Conservation (phyloP, 2,797 vertebrate genomes). For the Hemibagrus guttatus region DNA sequence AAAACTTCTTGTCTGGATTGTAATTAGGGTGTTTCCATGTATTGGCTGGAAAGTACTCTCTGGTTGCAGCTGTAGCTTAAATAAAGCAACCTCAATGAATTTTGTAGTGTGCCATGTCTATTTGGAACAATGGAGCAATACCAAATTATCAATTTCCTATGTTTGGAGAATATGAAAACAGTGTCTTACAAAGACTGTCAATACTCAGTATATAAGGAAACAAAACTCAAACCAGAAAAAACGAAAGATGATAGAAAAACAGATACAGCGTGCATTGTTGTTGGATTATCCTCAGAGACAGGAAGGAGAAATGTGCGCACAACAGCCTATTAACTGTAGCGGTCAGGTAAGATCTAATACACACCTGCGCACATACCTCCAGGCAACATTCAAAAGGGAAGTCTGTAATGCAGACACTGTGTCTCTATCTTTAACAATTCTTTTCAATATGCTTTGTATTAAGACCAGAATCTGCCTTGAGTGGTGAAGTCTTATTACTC, state of each 20-base stretch:
- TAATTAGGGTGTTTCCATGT: neutral
- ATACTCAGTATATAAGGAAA: neutral
- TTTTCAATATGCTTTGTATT: constrained; percentile 2
- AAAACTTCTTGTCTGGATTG: neutral
- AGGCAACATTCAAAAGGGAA: constrained; percentile 2
- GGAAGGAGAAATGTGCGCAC: neutral
- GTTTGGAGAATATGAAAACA: neutral
- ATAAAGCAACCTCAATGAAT: neutral
- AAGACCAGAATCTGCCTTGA: constrained; percentile 19
- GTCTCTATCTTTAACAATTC: neutral
- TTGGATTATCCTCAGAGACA: constrained; percentile 5
- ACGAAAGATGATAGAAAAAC: neutral
- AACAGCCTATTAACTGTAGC: constrained; percentile 3
- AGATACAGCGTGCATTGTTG: neutral
- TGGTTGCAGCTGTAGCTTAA: neutral
- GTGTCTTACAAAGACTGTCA: neutral
- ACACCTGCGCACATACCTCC: neutral
- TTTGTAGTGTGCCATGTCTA: neutral
- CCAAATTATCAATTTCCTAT: neutral
- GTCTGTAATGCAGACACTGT: neutral
- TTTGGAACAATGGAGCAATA: neutral
- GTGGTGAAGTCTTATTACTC: constrained; percentile 13
- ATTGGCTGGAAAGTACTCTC: neutral
- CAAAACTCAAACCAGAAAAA: neutral
- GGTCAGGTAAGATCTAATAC: neutral